Percentiles rank a stretch among this genome's conserved stretches.
Evolutionary conservation across 2,888 invertebrate genomes (phyloP).

Genomic region (Seira ritae): DNA sequence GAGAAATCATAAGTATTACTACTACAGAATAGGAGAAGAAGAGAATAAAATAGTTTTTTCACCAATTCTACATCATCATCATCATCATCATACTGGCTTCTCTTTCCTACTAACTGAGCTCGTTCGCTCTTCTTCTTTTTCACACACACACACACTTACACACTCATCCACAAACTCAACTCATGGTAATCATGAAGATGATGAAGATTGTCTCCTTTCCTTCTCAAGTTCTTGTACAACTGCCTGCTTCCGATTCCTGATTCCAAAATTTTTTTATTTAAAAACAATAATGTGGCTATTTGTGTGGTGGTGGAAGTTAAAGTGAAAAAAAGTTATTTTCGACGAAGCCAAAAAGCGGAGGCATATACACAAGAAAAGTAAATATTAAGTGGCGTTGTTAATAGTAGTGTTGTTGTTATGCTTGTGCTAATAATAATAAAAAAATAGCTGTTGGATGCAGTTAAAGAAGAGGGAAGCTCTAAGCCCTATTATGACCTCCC

Average conservation of each 20-base stretch:
- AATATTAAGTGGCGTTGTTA: too few relatives aligned
- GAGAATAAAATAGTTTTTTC: constrained; percentile 16
- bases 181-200: constrained; percentile 12
- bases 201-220: constrained; percentile 14
- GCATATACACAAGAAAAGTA: too few relatives aligned
- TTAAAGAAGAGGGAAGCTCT: too few relatives aligned
- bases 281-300: background rate
- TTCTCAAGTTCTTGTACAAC: background rate
- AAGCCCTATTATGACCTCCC: too few relatives aligned
- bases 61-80: constrained; percentile 1
- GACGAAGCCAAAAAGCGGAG: too few relatives aligned
- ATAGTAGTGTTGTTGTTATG: background rate
- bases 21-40: background rate
- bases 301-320: background rate
- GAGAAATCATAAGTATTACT: constrained; percentile 7
- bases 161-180: background rate
- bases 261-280: constrained; percentile 26
- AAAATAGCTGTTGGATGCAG: too few relatives aligned
- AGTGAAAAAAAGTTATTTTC: constrained; percentile 1
- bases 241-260: constrained; percentile 25
- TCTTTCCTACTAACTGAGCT: background rate
- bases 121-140: constrained; percentile 21
- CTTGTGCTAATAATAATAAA: background rate
- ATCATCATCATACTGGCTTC: constrained; percentile 17
- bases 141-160: background rate